phyloP scores from a whole-genome alignment of 2,888 invertebrate species.

The Stenchaetothrips biformis region DNA sequence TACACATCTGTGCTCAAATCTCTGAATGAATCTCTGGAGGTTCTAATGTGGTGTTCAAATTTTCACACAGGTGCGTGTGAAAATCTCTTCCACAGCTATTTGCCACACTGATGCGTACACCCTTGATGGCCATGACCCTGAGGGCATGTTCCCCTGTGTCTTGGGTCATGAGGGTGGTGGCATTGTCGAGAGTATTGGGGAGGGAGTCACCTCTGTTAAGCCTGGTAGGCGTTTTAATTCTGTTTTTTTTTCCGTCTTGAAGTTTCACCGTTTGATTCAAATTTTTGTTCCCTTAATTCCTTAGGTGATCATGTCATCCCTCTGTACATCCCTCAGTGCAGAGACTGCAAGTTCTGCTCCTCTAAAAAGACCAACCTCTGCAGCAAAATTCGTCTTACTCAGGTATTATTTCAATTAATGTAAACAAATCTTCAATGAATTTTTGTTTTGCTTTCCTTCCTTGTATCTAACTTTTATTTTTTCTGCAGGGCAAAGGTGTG shows the following conservation, averaged over 20 bases:
- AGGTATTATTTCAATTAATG: slow-evolving; percentile 43
- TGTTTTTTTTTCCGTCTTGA: slow-evolving; percentile 11
- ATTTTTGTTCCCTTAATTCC: slow-evolving; percentile 36
- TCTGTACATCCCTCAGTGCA: slow-evolving; percentile 93
- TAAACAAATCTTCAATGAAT: background rate
- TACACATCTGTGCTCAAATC: background rate
- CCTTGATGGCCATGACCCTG: slow-evolving; percentile 79
- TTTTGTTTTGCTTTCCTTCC: background rate
- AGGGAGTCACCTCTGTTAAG: slow-evolving; percentile 61
- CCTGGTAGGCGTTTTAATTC: slow-evolving; percentile 53
- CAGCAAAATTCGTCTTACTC: slow-evolving; percentile 80
- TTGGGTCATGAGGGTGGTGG: slow-evolving; percentile 91
- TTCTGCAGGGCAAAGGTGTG: slow-evolving; percentile 67
- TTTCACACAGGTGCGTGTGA: slow-evolving; percentile 57
- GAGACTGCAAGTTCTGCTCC: slow-evolving; percentile 92
- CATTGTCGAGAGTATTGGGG: slow-evolving; percentile 41
- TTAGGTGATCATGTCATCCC: slow-evolving; percentile 94
- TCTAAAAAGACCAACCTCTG: slow-evolving; percentile 96
- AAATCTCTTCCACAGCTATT: slow-evolving; percentile 72
- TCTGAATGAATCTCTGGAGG: background rate
- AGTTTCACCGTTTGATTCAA: background rate
- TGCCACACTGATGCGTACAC: slow-evolving; percentile 95
- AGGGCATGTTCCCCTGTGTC: slow-evolving; percentile 86
- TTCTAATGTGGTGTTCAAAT: background rate
- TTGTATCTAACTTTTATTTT: slow-evolving; percentile 21